Conservation (phyloP, 2,888 invertebrate genomes). For the Ichneumoninae sp. region DNA sequence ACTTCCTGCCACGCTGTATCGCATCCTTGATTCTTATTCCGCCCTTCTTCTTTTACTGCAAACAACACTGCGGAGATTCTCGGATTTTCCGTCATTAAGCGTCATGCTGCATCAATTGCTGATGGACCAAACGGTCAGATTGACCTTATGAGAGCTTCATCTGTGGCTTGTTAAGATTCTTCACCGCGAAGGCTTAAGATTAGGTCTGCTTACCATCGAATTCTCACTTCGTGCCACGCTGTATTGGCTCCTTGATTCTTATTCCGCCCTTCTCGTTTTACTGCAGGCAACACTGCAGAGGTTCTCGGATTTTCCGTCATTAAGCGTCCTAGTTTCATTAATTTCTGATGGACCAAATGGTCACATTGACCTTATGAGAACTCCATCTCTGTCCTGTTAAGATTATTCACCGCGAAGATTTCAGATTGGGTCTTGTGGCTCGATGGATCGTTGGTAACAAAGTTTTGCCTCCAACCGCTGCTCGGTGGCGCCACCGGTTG, state of each 20-base stretch:
- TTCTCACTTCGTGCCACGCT: slow-evolving; percentile 27
- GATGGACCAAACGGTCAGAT: not conserved
- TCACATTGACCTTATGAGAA: not conserved
- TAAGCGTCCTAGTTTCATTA: not conserved
- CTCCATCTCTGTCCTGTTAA: too few relatives aligned
- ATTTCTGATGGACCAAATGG: not conserved
- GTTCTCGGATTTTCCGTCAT: not conserved
- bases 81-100: not conserved
- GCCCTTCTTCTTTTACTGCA: too few relatives aligned
- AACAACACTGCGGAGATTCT: too few relatives aligned
- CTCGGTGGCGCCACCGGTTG: not conserved
- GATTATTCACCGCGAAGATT: too few relatives aligned
- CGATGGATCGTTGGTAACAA: not conserved
- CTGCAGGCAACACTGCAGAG: too few relatives aligned
- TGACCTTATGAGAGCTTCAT: not conserved
- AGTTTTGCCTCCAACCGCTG: not conserved
- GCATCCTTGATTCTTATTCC: not conserved
- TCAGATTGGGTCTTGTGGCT: too few relatives aligned
- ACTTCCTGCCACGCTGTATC: slow-evolving; percentile 20
- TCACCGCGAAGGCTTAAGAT: too few relatives aligned
- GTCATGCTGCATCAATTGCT: not conserved
- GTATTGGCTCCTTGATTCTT: not conserved
- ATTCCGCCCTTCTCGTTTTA: not conserved
- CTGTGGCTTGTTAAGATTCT: too few relatives aligned
- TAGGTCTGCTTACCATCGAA: not conserved